Base-by-base conservation (phyloP, 2,888 invertebrate genomes). In the Operophtera brumata region DNA sequence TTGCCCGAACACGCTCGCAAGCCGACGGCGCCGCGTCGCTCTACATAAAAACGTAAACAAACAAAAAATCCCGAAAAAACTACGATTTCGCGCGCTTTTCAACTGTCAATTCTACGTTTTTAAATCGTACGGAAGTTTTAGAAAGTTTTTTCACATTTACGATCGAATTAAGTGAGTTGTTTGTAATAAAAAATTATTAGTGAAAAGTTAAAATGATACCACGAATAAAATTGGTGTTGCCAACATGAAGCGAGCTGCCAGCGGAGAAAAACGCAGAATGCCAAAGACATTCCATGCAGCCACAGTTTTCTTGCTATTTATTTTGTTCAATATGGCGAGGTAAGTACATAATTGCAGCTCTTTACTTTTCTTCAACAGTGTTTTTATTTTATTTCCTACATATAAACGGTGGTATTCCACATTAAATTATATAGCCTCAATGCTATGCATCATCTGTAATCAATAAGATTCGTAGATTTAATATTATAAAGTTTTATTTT, bases 241-340 rank as follows among this genome's bases (percentile, higher is more conserved):
- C 89, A 84, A 88, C 89, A 90, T 88, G 88, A 89, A 75, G 63
- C 65, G 64, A 70, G 71, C 66, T 69, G 67, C 65, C 62, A 69
- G 68, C 62, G 74, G 73, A 65, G 77, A 77, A 76, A 73, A 76
- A 63, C 64, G 71, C 86, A 90, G 84, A 78, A 90, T 90, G 89
- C 75, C 69, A 74, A 77, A 76, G 70, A 78, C 74, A 79, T 78
- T 79, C 66, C 70, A 80, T 58, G 71, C 75, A 59, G 77, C 76
- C 57, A 80, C 80, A 78, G 73, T 84, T 75, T 80, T 84, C 67
- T 74, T 82, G 73, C 70, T 86, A 70, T 75, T 84, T 70, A 72
- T 83, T 75, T 80, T 82, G 61, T 78, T 84, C 62, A 78, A 82
- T 67, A 82, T 84, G 77, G 86, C 78, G 61, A 85, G 88, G 88